Percentiles rank a stretch among this genome's conserved stretches.
Conservation (phyloP, 2,797 vertebrate species). For the Acomys russatus region DNA sequence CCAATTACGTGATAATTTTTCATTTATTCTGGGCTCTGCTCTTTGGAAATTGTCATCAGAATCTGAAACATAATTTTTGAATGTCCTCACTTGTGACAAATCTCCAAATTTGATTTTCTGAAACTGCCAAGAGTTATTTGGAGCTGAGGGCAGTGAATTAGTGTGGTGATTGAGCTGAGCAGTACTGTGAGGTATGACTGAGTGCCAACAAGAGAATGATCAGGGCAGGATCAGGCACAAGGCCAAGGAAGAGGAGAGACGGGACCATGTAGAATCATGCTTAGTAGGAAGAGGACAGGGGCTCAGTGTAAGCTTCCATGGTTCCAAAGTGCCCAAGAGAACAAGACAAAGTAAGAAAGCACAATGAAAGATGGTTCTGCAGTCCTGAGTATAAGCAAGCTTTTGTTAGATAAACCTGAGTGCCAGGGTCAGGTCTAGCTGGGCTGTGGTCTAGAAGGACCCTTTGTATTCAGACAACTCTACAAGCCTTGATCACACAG, state of each 20-base stretch:
- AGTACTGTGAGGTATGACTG: neutral
- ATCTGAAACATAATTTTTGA: constrained; percentile 63
- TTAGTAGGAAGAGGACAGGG: no score
- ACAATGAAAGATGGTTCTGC: neutral
- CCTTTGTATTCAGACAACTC: neutral
- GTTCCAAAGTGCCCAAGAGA: neutral
- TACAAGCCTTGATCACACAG: neutral
- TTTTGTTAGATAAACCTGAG: neutral
- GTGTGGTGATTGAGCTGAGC: constrained; percentile 31
- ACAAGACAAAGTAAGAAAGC: neutral
- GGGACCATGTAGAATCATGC: neutral
- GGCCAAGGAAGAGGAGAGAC: neutral
- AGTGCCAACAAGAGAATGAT: neutral
- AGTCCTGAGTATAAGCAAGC: neutral
- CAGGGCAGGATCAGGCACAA: neutral
- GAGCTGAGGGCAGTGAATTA: constrained; percentile 44
- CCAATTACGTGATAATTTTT: constrained; percentile 48
- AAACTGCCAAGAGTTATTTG: constrained; percentile 66
- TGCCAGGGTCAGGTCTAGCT: neutral
- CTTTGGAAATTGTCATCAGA: constrained; percentile 66
- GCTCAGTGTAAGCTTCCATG: neutral
- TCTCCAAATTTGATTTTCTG: constrained; percentile 76
- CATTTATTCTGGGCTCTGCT: constrained; percentile 44
- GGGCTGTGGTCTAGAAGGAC: neutral
- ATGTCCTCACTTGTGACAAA: constrained; percentile 73